Base-by-base conservation (phyloP, 2,113 vertebrate species). In the Syngnathus typhle region DNA sequence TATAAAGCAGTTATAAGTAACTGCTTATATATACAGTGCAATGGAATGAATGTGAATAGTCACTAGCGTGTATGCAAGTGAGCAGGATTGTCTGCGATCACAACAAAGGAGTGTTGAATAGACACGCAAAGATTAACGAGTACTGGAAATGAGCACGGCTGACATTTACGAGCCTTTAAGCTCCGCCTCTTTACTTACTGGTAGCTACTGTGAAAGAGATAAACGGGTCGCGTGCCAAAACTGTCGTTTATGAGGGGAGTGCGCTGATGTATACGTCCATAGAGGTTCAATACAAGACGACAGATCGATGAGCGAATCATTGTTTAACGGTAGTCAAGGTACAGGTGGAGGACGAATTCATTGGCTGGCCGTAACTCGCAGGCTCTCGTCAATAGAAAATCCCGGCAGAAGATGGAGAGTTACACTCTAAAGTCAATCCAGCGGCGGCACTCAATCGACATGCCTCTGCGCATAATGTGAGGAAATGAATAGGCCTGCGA, bases 291-390 rank as follows among this genome's bases (percentile, higher is more conserved):
- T 81, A 78, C 70, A 44, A 36, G 55, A 63, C 38, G 27, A 49
- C 37, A 64, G 70, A 76, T 87, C 72, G 65, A 80, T 75, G 11
- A 63, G 52, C 64, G 68, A 77, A 78, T 67, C 41, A 82, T 74
- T 49, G 71, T 70, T 74, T 73, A 68, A 79, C 72, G 67, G 72
- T 52, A 68, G 67, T 36, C 21, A 37, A 38, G 43, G 51, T 69
- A 65, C 43, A 65, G 52, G 68, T 19, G 37, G 60, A 77, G 70
- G 54, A 27, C 39, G 61, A 76, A 72, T 80, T 67, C 27, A 77
- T 65, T 55, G 12, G 16, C 38, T 38, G 32, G 61, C 67, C 75
- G 67, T 61, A 71, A 64, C 62, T 74, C 61, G 56, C 60, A 37
- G 1, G 39, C 39, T 60, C 18, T 54, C 60, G 44, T 69, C 69